A percentile compares a stretch with the other conserved stretches of the same genome.
These are phyloP conservation scores for Meandrusa payeni DNA, from an alignment of 2,888 invertebrate species.

Conservation along the genomic window DNA sequence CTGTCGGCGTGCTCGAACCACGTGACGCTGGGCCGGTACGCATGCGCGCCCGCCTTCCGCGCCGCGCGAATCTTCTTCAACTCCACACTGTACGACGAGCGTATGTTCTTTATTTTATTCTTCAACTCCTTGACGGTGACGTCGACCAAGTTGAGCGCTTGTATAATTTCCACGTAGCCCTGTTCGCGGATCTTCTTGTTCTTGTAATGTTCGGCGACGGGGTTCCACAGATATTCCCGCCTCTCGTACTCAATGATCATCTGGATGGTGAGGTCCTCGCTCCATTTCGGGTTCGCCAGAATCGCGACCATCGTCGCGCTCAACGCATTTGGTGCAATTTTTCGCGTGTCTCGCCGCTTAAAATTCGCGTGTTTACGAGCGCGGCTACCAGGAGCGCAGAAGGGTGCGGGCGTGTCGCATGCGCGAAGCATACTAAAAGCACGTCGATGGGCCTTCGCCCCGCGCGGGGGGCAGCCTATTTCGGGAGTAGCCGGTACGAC, in stretches of 20 bases:
- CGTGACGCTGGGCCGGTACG: constrained; percentile 79
- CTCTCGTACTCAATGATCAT: constrained; percentile 77
- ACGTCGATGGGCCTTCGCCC: constrained; percentile 74
- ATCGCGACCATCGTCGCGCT: constrained; percentile 64
- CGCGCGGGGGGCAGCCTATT: constrained; percentile 73
- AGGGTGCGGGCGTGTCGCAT: constrained; percentile 80
- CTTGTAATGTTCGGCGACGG: constrained; percentile 74
- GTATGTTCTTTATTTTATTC: constrained; percentile 78
- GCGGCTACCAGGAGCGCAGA: constrained; percentile 64
- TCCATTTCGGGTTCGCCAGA: constrained; percentile 76
- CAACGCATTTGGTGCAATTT: constrained; percentile 44
- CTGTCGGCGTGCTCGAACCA: constrained; percentile 80
- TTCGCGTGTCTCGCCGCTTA: constrained; percentile 27
- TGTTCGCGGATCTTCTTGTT: constrained; percentile 76
- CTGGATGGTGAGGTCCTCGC: constrained; percentile 74
- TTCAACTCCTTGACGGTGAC: constrained; percentile 76
- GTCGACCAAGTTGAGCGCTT: constrained; percentile 68
- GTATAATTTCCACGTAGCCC: constrained; percentile 74
- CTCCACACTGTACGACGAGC: constrained; percentile 77
- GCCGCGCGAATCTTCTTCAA: constrained; percentile 79
- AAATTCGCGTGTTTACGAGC: constrained; percentile 55
- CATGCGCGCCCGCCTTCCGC: constrained; percentile 77
- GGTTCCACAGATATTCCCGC: constrained; percentile 75
- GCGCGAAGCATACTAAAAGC: constrained; percentile 82
- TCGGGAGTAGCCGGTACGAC: constrained; percentile 78